Conservation (phyloP, 2,113 vertebrate species). For the Pundamilia nyererei region DNA sequence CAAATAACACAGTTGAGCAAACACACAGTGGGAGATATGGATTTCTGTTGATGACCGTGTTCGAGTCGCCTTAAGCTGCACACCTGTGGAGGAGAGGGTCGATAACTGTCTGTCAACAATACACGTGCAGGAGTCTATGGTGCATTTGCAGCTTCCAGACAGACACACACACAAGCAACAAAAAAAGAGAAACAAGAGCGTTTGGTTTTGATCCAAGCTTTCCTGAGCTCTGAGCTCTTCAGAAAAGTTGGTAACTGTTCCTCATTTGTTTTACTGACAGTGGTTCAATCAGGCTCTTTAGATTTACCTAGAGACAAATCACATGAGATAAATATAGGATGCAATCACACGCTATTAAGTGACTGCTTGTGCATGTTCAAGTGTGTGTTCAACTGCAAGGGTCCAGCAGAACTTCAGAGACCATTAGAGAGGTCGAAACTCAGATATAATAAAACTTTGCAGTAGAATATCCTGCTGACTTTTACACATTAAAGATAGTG, state of each 20-base stretch:
- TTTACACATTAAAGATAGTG: neutral
- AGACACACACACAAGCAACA: neutral
- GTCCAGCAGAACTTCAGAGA: neutral
- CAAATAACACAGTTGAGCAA: neutral
- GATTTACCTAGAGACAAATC: neutral
- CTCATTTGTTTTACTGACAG: slow-evolving; percentile 15
- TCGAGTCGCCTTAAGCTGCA: neutral
- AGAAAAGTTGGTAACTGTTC: neutral
- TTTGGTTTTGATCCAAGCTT: neutral
- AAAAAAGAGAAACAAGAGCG: neutral
- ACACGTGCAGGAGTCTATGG: neutral
- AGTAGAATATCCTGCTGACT: neutral
- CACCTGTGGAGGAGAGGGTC: slow-evolving; percentile 21
- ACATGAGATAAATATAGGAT: neutral
- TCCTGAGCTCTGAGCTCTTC: neutral
- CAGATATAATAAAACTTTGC: neutral
- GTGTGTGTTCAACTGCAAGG: neutral
- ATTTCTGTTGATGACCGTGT: slow-evolving; percentile 19
- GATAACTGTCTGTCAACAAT: slow-evolving; percentile 1
- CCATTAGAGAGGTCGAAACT: neutral
- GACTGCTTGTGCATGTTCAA: neutral
- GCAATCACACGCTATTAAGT: neutral
- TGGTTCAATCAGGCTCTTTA: neutral
- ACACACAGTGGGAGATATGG: slow-evolving; percentile 24
- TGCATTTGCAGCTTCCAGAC: neutral